Evolutionary conservation across 2,113 vertebrate genomes (phyloP).

Genomic region (Talpa occidentalis): DNA sequence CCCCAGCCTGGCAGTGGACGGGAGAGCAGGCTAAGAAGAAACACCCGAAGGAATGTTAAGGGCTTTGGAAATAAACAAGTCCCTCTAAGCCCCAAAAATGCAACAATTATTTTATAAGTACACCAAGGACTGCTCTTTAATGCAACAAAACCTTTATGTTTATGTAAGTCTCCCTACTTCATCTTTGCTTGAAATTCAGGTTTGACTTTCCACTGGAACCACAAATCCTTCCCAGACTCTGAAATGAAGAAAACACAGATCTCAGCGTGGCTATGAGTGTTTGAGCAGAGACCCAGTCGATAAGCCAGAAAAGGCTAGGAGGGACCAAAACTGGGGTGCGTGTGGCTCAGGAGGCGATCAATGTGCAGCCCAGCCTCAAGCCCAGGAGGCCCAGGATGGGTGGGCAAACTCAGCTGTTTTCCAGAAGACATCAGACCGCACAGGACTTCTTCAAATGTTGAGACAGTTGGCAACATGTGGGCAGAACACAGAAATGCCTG

Average conservation of each 20-base stretch:
- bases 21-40: background rate
- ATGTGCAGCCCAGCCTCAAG: background rate
- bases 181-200: slow-evolving; percentile 70
- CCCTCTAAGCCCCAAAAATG: background rate
- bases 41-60: background rate
- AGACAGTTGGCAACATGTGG: background rate
- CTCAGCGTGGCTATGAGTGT: slow-evolving; percentile 64
- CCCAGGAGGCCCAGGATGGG: background rate
- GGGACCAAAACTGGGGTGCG: background rate
- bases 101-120: slow-evolving; percentile 44
- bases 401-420: background rate
- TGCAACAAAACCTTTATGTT: slow-evolving; percentile 72
- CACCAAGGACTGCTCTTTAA: slow-evolving; percentile 58
- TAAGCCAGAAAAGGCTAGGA: background rate
- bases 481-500: background rate
- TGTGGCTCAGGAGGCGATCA: background rate
- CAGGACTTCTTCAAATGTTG: background rate
- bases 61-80: background rate
- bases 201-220: slow-evolving; percentile 83
- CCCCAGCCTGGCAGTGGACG: rapidly evolving
- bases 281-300: slow-evolving; percentile 46
- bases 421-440: background rate
- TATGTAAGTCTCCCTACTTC: slow-evolving; percentile 78
- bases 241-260: slow-evolving; percentile 78
- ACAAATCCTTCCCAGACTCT: slow-evolving; percentile 79